Percentiles rank a stretch among this genome's conserved stretches.
phyloP scores from a whole-genome alignment of 2,888 invertebrate genomes.

The Laothoe populi region DNA sequence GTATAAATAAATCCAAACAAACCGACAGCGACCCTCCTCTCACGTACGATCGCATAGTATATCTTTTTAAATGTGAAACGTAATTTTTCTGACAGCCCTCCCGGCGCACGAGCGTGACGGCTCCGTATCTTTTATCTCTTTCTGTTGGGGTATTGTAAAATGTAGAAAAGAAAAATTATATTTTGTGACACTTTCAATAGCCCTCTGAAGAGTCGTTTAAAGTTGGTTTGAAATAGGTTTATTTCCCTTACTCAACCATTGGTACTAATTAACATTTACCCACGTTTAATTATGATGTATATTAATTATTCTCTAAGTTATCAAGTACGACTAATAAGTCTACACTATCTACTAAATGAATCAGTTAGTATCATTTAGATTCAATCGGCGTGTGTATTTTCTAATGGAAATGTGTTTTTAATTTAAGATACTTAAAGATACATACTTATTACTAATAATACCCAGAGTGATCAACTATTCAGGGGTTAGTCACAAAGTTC shows the following conservation, averaged over 20 bases:
- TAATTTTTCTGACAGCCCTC: constrained; percentile 78
- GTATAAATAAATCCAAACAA: constrained; percentile 36
- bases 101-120: constrained; percentile 21
- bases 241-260: background rate
- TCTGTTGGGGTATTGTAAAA: constrained; percentile 21
- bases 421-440: too few species aligned
- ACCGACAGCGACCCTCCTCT: constrained; percentile 36
- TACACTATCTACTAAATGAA: background rate
- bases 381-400: too few species aligned
- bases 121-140: constrained; percentile 24
- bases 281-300: background rate
- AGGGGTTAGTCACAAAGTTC: too few species aligned
- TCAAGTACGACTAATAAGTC: background rate
- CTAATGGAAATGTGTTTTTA: too few species aligned
- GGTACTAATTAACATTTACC: background rate
- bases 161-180: background rate
- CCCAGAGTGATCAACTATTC: too few species aligned
- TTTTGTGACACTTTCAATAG: background rate
- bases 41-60: constrained; percentile 53
- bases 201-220: background rate
- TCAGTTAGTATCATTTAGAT: background rate
- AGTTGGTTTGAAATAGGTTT: background rate
- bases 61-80: constrained; percentile 76
- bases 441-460: too few species aligned
- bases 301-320: background rate